phyloP scores from a whole-genome alignment of 2,113 vertebrate genomes.

The Heteronetta atricapilla region DNA sequence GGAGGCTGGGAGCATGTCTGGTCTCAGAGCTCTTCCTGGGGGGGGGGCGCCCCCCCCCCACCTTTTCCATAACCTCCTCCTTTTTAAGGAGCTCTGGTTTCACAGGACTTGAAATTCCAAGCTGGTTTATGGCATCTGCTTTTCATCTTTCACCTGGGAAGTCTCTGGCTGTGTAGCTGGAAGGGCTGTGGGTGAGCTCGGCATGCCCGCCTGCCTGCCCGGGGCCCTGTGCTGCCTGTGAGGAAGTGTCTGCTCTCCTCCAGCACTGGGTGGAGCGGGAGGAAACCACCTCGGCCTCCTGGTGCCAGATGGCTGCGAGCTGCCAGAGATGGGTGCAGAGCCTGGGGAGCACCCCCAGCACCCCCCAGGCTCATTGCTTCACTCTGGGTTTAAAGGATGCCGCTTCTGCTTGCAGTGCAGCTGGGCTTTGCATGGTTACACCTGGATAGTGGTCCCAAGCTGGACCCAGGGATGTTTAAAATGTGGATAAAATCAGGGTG shows the following conservation, averaged over 20 bases:
- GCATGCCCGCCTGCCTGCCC: neutral
- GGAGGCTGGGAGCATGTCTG: neutral
- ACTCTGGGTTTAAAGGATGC: accelerated
- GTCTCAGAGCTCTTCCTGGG: neutral
- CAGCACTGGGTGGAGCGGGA: neutral
- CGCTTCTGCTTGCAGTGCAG: neutral
- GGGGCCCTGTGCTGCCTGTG: neutral
- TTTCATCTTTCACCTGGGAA: slow-evolving; percentile 45
- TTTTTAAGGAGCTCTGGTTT: neutral
- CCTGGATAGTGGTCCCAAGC: accelerated
- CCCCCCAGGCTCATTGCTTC: neutral
- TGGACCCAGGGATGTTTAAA: neutral
- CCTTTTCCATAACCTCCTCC: neutral
- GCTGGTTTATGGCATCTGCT: neutral
- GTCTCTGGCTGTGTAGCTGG: neutral
- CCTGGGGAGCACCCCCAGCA: accelerated
- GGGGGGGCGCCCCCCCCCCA: neutral
- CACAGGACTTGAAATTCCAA: neutral
- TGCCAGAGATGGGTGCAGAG: accelerated
- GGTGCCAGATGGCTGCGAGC: neutral
- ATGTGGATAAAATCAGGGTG: accelerated
- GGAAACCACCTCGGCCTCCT: neutral
- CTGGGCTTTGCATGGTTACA: accelerated
- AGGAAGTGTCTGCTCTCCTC: neutral
- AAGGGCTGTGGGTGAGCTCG: neutral